These are phyloP conservation scores for Rhorus exstirpatorius DNA, from an alignment of 2,888 invertebrate species.

Conservation along the genomic window DNA sequence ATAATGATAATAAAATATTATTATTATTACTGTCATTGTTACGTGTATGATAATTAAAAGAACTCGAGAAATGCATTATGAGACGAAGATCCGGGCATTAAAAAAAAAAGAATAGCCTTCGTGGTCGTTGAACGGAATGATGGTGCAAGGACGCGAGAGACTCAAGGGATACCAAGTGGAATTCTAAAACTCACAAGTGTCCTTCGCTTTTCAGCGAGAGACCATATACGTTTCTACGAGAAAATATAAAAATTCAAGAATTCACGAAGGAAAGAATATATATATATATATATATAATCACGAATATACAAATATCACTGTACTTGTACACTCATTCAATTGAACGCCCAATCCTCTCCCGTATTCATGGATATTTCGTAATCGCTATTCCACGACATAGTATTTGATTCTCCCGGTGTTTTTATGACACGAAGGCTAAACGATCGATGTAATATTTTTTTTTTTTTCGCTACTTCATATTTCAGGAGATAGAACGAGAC, in stretches of 20 bases:
- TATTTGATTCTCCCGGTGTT: slow-evolving; percentile 51
- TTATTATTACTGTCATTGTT: too few species aligned
- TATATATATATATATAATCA: slow-evolving; percentile 1
- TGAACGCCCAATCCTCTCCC: background rate
- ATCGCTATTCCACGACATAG: slow-evolving; percentile 42
- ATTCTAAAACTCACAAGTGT: slow-evolving; percentile 40
- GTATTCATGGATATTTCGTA: slow-evolving; percentile 55
- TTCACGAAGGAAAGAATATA: slow-evolving; percentile 43
- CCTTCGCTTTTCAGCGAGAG: background rate
- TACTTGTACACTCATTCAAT: slow-evolving; percentile 5
- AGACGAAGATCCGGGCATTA: slow-evolving; percentile 48
- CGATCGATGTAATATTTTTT: slow-evolving; percentile 39
- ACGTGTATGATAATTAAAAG: too few species aligned
- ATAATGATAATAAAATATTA: too few species aligned
- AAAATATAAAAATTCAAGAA: slow-evolving; percentile 59
- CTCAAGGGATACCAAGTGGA: slow-evolving; percentile 1
- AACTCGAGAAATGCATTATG: slow-evolving; percentile 14
- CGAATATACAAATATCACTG: slow-evolving; percentile 23
- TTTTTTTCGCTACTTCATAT: slow-evolving; percentile 12
- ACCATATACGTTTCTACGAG: background rate
- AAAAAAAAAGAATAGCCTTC: slow-evolving; percentile 57
- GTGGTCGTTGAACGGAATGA: slow-evolving; percentile 69
- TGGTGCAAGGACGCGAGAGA: slow-evolving; percentile 61
- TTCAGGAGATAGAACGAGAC: too few species aligned
- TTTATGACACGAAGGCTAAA: slow-evolving; percentile 61